phyloP scores from a whole-genome alignment of 1,140 invertebrate species.

The Heliconius eleuchia region DNA sequence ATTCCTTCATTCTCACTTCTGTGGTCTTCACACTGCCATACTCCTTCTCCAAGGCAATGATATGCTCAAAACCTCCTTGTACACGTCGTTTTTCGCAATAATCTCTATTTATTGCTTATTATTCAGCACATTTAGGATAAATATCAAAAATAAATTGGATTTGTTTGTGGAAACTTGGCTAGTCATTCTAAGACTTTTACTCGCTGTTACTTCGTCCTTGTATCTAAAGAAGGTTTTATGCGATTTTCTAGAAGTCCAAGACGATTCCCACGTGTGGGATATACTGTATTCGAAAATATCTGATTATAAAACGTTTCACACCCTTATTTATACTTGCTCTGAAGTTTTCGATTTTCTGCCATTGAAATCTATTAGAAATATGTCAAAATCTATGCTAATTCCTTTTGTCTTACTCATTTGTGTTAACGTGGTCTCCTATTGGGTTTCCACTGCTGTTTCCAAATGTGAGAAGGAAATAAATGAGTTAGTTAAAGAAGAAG shows the following conservation, averaged over 20 bases:
- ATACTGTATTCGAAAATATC: constrained; percentile 89
- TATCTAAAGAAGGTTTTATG: constrained; percentile 63
- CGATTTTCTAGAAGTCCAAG: constrained; percentile 67
- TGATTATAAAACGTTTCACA: constrained; percentile 90
- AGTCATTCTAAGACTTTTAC: constrained; percentile 49
- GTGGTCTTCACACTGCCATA: constrained; percentile 81
- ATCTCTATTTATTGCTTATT: constrained; percentile 61
- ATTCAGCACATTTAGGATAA: constrained; percentile 59
- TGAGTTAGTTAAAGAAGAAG: constrained; percentile 23
- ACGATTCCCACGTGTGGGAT: constrained; percentile 89
- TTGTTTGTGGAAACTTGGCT: constrained; percentile 57
- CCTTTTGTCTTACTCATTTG: constrained; percentile 80
- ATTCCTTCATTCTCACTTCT: constrained; percentile 83
- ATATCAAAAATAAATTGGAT: constrained; percentile 54
- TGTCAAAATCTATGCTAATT: constrained; percentile 82
- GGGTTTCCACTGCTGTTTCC: constrained; percentile 54
- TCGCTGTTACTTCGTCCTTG: constrained; percentile 50
- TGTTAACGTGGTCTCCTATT: constrained; percentile 70
- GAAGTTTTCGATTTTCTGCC: constrained; percentile 92
- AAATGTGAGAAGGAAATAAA: constrained; percentile 35
- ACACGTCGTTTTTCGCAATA: constrained; percentile 71
- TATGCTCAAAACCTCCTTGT: constrained; percentile 87
- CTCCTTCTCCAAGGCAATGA: constrained; percentile 78
- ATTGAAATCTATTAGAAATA: constrained; percentile 76
- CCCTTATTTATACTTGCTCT: constrained; percentile 91